A percentile compares a stretch with the other conserved stretches of the same genome.
phyloP scores from a whole-genome alignment of 2,113 vertebrate genomes.

The Cottus gobio region DNA sequence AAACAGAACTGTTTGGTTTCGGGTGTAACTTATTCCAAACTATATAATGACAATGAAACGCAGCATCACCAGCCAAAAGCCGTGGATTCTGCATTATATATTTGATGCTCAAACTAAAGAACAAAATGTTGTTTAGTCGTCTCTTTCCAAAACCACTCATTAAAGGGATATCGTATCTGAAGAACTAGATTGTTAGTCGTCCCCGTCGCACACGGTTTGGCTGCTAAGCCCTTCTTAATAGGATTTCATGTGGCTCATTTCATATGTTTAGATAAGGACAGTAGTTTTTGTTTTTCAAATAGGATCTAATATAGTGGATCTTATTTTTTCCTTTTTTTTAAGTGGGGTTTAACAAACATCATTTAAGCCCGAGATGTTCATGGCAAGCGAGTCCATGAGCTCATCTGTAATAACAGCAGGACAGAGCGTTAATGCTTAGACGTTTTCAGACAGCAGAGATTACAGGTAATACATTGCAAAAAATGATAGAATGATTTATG shows the following conservation, averaged over 20 bases:
- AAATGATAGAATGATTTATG: not conserved
- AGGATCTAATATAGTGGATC: not conserved
- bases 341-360: not conserved
- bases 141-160: not conserved
- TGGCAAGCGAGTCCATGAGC: not conserved
- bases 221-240: not conserved
- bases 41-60: not conserved
- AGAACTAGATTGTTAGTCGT: not conserved
- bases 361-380: not conserved
- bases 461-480: not conserved
- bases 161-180: not conserved
- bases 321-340: not conserved
- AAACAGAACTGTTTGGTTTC: not conserved
- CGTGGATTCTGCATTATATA: not conserved
- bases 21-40: not conserved
- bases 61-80: not conserved
- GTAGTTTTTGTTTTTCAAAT: not conserved
- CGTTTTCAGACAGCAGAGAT: not conserved
- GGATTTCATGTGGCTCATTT: not conserved
- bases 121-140: not conserved
- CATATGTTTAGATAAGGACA: not conserved
- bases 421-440: not conserved
- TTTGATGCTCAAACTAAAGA: not conserved
- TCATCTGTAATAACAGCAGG: not conserved
- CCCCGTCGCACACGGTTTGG: not conserved